phyloP scores from a whole-genome alignment of 2,797 vertebrate species.

The Tangara arthus region DNA sequence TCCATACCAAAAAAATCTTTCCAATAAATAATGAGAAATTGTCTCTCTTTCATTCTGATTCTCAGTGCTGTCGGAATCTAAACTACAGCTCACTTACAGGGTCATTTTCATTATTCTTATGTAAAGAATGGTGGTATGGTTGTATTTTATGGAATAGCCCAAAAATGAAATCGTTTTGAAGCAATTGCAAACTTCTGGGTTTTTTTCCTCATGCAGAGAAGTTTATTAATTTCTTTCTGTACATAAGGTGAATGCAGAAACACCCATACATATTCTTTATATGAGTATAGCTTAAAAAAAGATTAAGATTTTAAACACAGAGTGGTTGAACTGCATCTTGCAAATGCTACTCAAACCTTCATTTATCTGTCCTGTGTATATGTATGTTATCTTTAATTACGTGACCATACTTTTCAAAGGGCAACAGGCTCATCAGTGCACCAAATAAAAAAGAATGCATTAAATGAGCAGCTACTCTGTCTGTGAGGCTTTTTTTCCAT shows the following conservation, averaged over 20 bases:
- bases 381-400: background rate
- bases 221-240: background rate
- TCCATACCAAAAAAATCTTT: background rate
- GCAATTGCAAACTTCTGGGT: background rate
- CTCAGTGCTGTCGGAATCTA: background rate
- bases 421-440: background rate
- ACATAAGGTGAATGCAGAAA: background rate
- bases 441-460: background rate
- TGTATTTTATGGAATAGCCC: background rate
- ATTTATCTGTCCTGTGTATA: background rate
- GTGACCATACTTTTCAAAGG: background rate
- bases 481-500: background rate
- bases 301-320: background rate
- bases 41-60: background rate
- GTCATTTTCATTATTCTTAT: background rate
- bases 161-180: background rate
- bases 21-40: background rate
- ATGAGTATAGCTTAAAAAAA: background rate
- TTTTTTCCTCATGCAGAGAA: background rate
- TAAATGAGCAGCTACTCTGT: background rate
- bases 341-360: background rate
- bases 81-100: background rate
- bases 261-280: background rate
- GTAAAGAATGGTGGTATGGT: background rate
- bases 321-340: background rate